A percentile compares a stretch with the other conserved stretches of the same genome.
These are phyloP conservation scores for Protonemura montana DNA, from an alignment of 2,888 invertebrate species.

Conservation along the genomic window DNA sequence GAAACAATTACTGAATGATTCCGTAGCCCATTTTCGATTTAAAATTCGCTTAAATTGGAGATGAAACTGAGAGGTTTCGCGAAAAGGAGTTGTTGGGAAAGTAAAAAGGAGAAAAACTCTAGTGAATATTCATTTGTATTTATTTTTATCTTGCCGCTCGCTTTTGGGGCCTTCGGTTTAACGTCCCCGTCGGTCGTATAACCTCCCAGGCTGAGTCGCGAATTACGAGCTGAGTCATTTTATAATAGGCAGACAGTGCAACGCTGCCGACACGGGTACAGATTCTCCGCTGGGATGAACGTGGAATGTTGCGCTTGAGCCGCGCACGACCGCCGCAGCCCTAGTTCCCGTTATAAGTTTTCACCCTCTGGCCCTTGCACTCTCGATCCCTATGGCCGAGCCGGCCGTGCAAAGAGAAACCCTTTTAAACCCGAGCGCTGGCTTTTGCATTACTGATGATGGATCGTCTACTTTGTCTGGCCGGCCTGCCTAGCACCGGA, in stretches of 20 bases:
- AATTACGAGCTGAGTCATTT: neutral
- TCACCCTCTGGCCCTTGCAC: slow-evolving; percentile 24
- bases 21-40: neutral
- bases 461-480: slow-evolving; percentile 44
- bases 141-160: too few species aligned
- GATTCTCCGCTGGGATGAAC: neutral
- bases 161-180: neutral
- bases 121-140: neutral
- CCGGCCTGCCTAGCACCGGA: too few species aligned
- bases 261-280: neutral
- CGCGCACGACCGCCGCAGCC: neutral
- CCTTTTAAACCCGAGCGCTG: slow-evolving; percentile 43
- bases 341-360: slow-evolving; percentile 13
- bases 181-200: neutral
- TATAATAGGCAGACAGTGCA: neutral
- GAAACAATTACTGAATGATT: slow-evolving; percentile 20
- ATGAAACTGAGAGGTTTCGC: neutral
- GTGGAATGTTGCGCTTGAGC: neutral
- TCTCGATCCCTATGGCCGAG: slow-evolving; percentile 26
- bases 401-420: slow-evolving; percentile 39
- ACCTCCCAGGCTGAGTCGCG: neutral
- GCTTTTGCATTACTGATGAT: slow-evolving; percentile 48
- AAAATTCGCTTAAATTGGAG: slow-evolving; percentile 17
- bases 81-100: neutral
- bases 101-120: neutral